These are phyloP conservation scores for Anolis sagrei DNA, from an alignment of 2,113 vertebrate species.

Conservation along the genomic window DNA sequence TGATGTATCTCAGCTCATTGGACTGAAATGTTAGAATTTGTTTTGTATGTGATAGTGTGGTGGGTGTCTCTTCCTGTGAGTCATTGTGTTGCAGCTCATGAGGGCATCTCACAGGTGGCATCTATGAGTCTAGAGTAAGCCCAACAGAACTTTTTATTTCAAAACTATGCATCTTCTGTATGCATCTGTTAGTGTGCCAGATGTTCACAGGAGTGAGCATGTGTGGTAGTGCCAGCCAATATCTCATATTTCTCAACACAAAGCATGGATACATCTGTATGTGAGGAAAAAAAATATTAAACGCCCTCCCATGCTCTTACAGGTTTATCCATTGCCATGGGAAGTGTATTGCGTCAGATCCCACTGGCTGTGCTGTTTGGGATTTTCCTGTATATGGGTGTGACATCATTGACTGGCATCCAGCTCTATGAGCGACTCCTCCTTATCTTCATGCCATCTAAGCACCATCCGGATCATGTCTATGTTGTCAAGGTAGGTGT, in stretches of 20 bases:
- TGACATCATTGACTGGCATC: conserved; percentile 95
- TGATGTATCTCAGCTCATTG: not conserved
- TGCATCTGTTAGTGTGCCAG: not conserved
- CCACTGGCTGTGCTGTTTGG: conserved; percentile 96
- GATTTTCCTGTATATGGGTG: conserved; percentile 98
- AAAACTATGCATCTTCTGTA: not conserved
- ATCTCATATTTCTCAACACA: not conserved
- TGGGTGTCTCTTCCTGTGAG: not conserved
- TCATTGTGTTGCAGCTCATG: not conserved
- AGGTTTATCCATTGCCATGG: conserved; percentile 98
- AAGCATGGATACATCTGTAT: not conserved
- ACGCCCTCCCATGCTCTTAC: conserved; percentile 54
- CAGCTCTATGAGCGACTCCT: conserved; percentile 95
- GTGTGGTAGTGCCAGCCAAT: not conserved
- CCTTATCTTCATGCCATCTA: conserved; percentile 94
- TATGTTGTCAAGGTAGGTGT: conserved; percentile 92
- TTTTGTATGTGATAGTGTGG: not conserved
- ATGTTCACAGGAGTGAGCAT: not conserved
- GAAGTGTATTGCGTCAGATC: conserved; percentile 90
- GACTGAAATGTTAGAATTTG: not conserved
- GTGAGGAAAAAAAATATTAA: not conserved
- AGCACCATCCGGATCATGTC: conserved; percentile 96
- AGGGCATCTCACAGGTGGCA: not conserved
- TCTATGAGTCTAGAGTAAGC: not conserved
- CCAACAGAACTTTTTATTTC: not conserved